phyloP scores from a whole-genome alignment of 2,113 vertebrate genomes.

The Mesocricetus auratus region DNA sequence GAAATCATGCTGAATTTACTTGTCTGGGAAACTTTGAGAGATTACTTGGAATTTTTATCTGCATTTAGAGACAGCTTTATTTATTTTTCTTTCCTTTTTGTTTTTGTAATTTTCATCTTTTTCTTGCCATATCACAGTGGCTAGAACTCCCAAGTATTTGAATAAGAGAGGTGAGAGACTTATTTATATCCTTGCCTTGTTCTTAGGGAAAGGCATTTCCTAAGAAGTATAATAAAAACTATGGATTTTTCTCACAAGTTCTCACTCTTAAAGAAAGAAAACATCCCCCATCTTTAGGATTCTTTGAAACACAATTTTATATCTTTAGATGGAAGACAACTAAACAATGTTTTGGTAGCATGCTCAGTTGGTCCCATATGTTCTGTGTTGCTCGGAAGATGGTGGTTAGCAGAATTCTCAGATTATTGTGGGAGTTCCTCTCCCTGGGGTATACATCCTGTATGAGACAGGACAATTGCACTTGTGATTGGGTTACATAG shows the following conservation, averaged over 20 bases:
- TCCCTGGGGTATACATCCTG: neutral
- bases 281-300: neutral
- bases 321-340: neutral
- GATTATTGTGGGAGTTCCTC: neutral
- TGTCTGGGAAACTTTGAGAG: neutral
- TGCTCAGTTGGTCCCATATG: neutral
- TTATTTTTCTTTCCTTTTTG: neutral
- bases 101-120: neutral
- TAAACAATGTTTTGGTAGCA: conserved; percentile 15
- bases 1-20: neutral
- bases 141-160: neutral
- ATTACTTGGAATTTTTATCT: neutral
- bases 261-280: neutral
- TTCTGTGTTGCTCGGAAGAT: neutral
- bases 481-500: neutral
- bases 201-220: neutral
- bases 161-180: neutral
- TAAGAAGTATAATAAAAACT: neutral
- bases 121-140: conserved; percentile 37
- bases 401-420: neutral
- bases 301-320: conserved; percentile 17
- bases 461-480: neutral
- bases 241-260: neutral
- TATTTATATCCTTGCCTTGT: neutral
- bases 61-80: neutral